These are phyloP conservation scores for Geodia barretti DNA, from an alignment of 37 sponge, comb jelly and placozoan species.

Conservation along the genomic window DNA sequence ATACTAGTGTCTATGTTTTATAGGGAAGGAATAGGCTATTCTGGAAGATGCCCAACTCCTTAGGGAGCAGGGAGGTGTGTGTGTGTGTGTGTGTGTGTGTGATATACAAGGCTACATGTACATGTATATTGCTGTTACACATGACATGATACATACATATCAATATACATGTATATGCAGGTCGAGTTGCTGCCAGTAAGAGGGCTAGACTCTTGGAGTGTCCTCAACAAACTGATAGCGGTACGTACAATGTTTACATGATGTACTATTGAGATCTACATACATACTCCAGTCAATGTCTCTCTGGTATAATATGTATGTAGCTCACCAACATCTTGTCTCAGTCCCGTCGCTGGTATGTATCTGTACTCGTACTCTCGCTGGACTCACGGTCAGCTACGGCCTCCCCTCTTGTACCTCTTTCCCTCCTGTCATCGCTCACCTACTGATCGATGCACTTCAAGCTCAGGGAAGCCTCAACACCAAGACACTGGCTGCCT, in stretches of 20 bases:
- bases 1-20: neutral
- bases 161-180: too few species aligned
- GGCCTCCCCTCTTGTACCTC: conserved; percentile 39
- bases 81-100: too few species aligned
- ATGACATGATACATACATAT: too few species aligned
- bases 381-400: conserved; percentile 19
- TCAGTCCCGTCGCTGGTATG: conserved; percentile 31
- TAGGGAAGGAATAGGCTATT: conserved; percentile 29
- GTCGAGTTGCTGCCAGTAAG: conserved; percentile 26
- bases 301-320: neutral
- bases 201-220: conserved; percentile 11
- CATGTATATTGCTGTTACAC: too few species aligned
- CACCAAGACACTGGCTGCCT: conserved; percentile 40
- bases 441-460: conserved; percentile 34
- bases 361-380: conserved; percentile 11
- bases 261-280: too few species aligned
- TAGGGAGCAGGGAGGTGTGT: neutral
- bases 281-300: too few species aligned
- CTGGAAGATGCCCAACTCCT: neutral
- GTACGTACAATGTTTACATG: too few species aligned
- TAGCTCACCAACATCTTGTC: too few species aligned
- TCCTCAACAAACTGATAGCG: too few species aligned
- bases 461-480: conserved; percentile 41
- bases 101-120: too few species aligned
- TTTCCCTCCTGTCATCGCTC: conserved; percentile 44